These are phyloP conservation scores for Parazoanthus darwini DNA, from an alignment of 92 coral and sea anemone species.

Conservation along the genomic window DNA sequence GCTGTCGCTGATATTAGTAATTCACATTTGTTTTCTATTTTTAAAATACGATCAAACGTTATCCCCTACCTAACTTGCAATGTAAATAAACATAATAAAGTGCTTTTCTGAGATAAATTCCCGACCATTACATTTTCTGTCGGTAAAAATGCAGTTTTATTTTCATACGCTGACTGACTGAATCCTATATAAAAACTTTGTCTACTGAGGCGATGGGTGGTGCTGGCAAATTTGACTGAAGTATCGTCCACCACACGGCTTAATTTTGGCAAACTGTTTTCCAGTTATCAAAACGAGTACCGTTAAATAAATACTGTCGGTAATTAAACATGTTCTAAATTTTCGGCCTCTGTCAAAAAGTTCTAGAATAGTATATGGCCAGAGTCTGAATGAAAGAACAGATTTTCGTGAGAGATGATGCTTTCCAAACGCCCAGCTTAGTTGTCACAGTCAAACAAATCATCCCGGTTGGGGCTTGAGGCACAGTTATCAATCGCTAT, in stretches of 20 bases:
- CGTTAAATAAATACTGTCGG: background rate
- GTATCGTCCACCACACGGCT: background rate
- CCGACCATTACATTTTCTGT: background rate
- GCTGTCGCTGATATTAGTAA: too few species aligned
- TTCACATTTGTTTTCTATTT: background rate
- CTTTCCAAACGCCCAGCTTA: background rate
- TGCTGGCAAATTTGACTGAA: background rate
- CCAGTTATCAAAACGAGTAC: background rate
- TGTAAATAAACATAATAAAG: too few species aligned
- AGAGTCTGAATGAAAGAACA: background rate
- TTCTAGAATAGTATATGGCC: background rate
- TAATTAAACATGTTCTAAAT: background rate
- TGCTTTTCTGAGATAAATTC: background rate
- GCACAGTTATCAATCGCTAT: background rate
- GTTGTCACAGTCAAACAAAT: background rate
- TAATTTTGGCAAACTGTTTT: background rate
- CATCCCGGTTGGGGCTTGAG: background rate
- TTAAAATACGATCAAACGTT: too few species aligned
- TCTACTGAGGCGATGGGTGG: background rate
- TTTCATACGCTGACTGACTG: background rate
- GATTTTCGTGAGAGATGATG: background rate
- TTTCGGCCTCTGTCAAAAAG: background rate
- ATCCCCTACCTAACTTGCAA: background rate
- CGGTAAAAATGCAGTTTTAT: background rate
- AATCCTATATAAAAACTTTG: too few species aligned